Conservation (phyloP, 1,140 invertebrate species). For the Tetraneura akinire region DNA sequence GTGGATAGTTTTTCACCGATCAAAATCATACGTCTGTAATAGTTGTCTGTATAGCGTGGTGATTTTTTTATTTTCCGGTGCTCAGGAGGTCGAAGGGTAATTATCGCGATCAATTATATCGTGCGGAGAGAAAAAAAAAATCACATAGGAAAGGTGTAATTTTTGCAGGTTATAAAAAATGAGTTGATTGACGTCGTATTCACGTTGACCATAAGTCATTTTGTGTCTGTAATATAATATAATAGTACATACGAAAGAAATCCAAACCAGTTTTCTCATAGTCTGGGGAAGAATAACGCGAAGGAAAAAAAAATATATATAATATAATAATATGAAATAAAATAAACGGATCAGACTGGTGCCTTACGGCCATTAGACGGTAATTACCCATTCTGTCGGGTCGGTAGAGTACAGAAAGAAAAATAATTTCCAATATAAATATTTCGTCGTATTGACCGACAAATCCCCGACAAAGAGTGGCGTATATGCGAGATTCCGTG, state of each 20-base stretch:
- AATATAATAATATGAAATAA: no score
- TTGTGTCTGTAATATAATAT: not conserved
- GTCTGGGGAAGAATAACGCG: not conserved
- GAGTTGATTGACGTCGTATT: constrained; percentile 13
- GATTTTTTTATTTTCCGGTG: no score
- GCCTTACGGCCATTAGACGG: constrained; percentile 13
- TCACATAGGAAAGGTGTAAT: not conserved
- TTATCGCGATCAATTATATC: no score
- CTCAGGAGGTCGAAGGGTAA: no score
- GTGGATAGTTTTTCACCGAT: no score
- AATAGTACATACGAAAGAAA: no score
- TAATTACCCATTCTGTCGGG: constrained; percentile 26
- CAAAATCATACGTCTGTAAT: no score
- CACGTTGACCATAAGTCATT: constrained; percentile 26
- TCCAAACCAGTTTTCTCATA: not conserved
- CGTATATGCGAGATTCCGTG: not conserved
- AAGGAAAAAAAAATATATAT: not conserved
- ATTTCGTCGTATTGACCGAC: constrained; percentile 30
- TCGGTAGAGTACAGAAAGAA: constrained; percentile 5
- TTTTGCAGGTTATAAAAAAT: constrained; percentile 4
- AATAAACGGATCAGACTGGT: constrained; percentile 11
- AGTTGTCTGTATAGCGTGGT: no score
- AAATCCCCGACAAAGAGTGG: constrained; percentile 2
- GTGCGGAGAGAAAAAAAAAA: not conserved
- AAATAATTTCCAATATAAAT: constrained; percentile 18